A percentile compares a stretch with the other conserved stretches of the same genome.
phyloP scores from a whole-genome alignment of 2,113 vertebrate genomes.

The Cricetomys ansorgei region DNA sequence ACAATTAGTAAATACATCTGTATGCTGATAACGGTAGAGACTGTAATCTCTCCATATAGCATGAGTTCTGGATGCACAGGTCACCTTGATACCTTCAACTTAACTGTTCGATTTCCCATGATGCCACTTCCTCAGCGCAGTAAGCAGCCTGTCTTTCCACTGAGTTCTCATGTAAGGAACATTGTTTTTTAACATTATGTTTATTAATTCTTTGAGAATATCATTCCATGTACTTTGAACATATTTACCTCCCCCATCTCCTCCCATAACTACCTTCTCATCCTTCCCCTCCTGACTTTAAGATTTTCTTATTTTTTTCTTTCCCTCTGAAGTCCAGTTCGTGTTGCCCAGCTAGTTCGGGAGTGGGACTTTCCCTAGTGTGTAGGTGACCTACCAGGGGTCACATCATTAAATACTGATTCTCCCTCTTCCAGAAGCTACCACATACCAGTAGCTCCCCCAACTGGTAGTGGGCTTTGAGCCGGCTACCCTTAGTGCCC shows the following conservation, averaged over 20 bases:
- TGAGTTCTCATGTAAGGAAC: neutral
- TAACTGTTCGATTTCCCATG: neutral
- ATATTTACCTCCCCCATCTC: neutral
- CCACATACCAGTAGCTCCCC: neutral
- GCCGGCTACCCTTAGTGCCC: fast-evolving
- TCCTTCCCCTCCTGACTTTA: neutral
- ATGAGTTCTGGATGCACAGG: neutral
- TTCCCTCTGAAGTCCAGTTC: neutral
- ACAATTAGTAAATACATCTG: neutral
- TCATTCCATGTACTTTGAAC: neutral
- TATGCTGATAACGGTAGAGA: neutral
- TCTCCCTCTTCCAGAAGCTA: neutral
- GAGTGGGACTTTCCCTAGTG: neutral
- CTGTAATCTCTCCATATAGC: neutral
- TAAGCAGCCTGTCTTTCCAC: neutral
- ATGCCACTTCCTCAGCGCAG: neutral
- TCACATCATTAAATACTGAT: neutral
- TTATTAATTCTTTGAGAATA: neutral
- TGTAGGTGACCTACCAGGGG: neutral
- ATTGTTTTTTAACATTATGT: neutral
- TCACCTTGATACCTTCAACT: neutral
- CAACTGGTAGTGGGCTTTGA: neutral
- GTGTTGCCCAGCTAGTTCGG: neutral
- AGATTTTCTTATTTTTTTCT: neutral
- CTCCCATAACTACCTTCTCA: neutral